Base-by-base conservation (phyloP, 2,797 vertebrate genomes). In the Etheostoma perlongum region DNA sequence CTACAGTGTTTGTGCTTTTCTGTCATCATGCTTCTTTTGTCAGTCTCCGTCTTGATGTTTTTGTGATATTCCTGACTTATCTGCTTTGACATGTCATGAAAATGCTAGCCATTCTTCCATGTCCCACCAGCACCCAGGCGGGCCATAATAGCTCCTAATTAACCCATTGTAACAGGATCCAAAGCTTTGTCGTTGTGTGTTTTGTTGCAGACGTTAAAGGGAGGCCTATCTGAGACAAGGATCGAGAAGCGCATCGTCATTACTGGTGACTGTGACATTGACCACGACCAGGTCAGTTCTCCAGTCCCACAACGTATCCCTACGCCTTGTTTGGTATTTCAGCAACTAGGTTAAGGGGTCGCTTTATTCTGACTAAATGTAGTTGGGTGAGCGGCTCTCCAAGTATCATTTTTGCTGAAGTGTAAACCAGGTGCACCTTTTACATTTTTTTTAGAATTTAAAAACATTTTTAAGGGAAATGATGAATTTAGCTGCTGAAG, bases 221-320 rank as follows among this genome's bases (percentile, higher is more conserved):
- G 97, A 27, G 98, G 98, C 25, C 95, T 99, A 54, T 99, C 98
- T 27, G 98, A 99, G 95, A 99, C 98, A 5, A 97, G 98, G 94
- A 99, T 99, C 84, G 98, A 99, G 91, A 99, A 99, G 73, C 97
- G 98, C 75, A 99, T 99, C 66, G 97, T 99, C 81, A 99, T 99
- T 82, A 99, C 97, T 1, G 98, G 98, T 54, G 98, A 99, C 94
- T 95, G 96, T 16, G 98, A 99, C 91, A 98, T 99, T 83, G 98
- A 99, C 91, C 98, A 99, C 8, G 98, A 99, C 81, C 95, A 99
- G 97, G 98, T 99, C 84, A 95, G 93, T 91, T 25, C 67, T 9
- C 18, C 27, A 15, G 30, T 5, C 44, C 4, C 30, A 8, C 55
- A 33, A 61, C 33, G 21, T 23, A 14, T 19, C 44, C 23, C 7